Conservation (phyloP, 92 coral and sea anemone species). For the Paragorgia papillata region DNA sequence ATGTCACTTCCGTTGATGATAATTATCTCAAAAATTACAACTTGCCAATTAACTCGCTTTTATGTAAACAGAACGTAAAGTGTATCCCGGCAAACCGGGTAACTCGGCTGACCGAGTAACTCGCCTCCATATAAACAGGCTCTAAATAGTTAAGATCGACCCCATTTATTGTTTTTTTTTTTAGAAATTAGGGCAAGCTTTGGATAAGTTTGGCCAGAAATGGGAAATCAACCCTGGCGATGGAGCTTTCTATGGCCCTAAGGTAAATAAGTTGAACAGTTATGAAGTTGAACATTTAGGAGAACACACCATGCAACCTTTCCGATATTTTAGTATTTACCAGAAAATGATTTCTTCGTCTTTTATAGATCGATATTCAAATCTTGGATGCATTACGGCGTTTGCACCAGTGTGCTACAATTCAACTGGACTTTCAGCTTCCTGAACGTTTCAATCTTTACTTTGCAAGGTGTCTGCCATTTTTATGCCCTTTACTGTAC, state of each 20-base stretch:
- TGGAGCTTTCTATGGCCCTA: constrained; percentile 99
- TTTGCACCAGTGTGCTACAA: constrained; percentile 97
- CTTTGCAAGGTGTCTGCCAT: constrained; percentile 68
- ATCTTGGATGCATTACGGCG: constrained; percentile 90
- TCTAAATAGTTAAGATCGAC: too few relatives aligned
- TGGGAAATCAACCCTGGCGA: constrained; percentile 96
- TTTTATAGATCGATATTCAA: constrained; percentile 85
- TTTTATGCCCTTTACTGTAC: not conserved
- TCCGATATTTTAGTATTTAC: too few relatives aligned
- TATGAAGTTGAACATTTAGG: too few relatives aligned
- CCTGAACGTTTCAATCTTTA: constrained; percentile 90
- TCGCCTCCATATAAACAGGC: too few relatives aligned
- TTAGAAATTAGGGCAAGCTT: constrained; percentile 75
- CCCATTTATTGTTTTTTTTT: not conserved
- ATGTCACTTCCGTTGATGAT: too few relatives aligned
- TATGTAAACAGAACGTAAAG: too few relatives aligned
- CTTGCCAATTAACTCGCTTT: too few relatives aligned
- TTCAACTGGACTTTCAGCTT: constrained; percentile 95
- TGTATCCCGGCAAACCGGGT: too few relatives aligned
- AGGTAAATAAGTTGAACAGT: constrained; percentile 63
- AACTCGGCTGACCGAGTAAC: too few relatives aligned
- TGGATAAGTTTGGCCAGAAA: constrained; percentile 76
- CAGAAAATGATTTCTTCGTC: not conserved
- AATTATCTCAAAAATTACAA: too few relatives aligned
- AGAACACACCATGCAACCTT: too few relatives aligned